Evolutionary conservation across 2,888 invertebrate species (phyloP), one percentile per base, ranked within the genome.

Genomic region (Byasa hedistus): DNA sequence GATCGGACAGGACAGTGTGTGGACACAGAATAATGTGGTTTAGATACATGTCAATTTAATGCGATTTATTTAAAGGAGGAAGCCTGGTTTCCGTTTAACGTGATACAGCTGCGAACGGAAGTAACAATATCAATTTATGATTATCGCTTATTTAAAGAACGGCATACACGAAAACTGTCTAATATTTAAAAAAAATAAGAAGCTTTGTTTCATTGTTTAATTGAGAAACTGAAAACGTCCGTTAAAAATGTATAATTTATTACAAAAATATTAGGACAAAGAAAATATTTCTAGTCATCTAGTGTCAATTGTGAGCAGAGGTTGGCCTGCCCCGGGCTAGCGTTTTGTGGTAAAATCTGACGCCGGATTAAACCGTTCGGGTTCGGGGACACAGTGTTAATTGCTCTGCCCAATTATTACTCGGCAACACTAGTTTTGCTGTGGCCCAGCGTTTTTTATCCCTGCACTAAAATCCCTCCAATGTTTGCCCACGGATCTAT

Each of bases 381-480:
- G 54, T 59, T 61, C 71, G 66, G 66, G 69, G 71, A 72, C 70
- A 71, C 70, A 68, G 68, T 71, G 75, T 72, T 79, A 77, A 78
- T 77, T 76, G 76, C 73, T 69, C 70, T 48, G 69, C 62, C 76
- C 79, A 77, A 79, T 78, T 78, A 78, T 76, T 75, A 74, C 73
- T 69, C 71, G 54, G 66, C 44, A 21, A 27, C 57, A 32, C 24
- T 60, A 72, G 71, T 74, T 74, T 48, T 70, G 72, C 72, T 68
- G 70, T 71, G 70, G 70, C 57, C 57, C 66, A 36, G 66, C 59
- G 71, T 77, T 78, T 76, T 76, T 73, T 68, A 71, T 69, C 62
- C 70, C 57, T 48, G 56, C 66, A 71, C 73, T 71, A 70, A 73
- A 75, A 75, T 71, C 76, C 73, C 71, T 69, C 70, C 75, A 71